Percentiles rank a stretch among this genome's conserved stretches.
Evolutionary conservation across 2,797 vertebrate genomes (phyloP).

Genomic region (Coregonus suidteri): DNA sequence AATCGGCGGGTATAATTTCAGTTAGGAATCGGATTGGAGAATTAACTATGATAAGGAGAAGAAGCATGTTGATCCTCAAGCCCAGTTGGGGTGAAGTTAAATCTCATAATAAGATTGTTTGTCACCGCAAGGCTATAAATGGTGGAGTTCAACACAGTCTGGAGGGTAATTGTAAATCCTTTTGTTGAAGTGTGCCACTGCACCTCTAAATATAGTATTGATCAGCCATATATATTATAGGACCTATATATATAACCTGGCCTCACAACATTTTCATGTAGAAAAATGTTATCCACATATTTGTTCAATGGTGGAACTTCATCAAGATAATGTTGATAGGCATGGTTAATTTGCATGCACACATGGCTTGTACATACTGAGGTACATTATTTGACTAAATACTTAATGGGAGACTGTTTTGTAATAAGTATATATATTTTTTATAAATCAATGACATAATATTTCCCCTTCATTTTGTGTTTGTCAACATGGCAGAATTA

Average conservation of each 20-base stretch:
- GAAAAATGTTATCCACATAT: no score
- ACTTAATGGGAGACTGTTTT: not conserved
- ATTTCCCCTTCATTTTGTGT: not conserved
- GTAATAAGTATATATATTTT: not conserved
- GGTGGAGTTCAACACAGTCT: constrained; percentile 66
- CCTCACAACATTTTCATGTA: no score
- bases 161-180: constrained; percentile 60
- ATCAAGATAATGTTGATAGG: not conserved
- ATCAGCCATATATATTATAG: not conserved
- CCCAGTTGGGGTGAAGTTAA: constrained; percentile 74
- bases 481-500: not conserved
- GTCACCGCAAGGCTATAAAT: constrained; percentile 78
- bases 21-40: constrained; percentile 47
- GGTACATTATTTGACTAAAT: not conserved
- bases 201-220: constrained; percentile 8
- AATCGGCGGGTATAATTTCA: constrained; percentile 61
- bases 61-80: constrained; percentile 69
- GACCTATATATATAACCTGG: no score
- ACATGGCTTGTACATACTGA: not conserved
- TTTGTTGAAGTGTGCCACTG: constrained; percentile 42
- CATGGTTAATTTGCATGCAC: not conserved
- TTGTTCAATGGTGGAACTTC: not conserved
- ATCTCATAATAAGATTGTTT: constrained; percentile 82
- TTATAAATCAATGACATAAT: not conserved
- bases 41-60: constrained; percentile 52